Percentiles rank a stretch among this genome's conserved stretches.
These are phyloP conservation scores for Perithous albicinctus DNA, from an alignment of 2,888 invertebrate genomes.

Conservation along the genomic window DNA sequence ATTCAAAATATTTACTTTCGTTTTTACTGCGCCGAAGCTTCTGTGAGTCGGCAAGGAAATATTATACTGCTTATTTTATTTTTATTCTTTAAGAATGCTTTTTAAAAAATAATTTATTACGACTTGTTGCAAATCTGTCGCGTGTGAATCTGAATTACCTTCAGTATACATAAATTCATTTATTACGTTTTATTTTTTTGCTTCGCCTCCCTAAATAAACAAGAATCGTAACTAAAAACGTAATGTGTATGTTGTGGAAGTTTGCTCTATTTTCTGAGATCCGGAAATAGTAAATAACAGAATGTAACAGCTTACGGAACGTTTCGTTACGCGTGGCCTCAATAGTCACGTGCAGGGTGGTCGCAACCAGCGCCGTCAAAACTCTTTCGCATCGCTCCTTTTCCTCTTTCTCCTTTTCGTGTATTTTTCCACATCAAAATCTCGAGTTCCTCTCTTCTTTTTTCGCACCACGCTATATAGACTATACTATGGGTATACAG, in stretches of 20 bases:
- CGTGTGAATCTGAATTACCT: no score
- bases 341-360: constrained; percentile 8
- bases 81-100: no score
- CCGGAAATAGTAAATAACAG: constrained; percentile 24
- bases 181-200: neutral
- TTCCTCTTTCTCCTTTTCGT: constrained; percentile 14
- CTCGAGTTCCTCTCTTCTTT: constrained; percentile 23
- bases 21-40: no score
- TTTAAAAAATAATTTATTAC: no score
- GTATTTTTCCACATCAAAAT: constrained; percentile 32
- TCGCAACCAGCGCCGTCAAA: constrained; percentile 8
- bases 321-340: constrained; percentile 1
- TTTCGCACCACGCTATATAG: constrained; percentile 6
- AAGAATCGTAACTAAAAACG: neutral
- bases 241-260: neutral
- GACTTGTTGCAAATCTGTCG: no score
- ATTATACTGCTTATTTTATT: no score
- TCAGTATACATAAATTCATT: neutral
- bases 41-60: no score
- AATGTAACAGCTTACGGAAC: constrained; percentile 19
- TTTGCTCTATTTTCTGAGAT: neutral
- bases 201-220: neutral
- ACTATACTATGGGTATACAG: neutral
- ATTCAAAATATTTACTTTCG: no score
- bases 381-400: constrained; percentile 5